A percentile compares a stretch with the other conserved stretches of the same genome.
phyloP scores from a whole-genome alignment of 2,797 vertebrate genomes.

The Aselliscus stoliczkanus region DNA sequence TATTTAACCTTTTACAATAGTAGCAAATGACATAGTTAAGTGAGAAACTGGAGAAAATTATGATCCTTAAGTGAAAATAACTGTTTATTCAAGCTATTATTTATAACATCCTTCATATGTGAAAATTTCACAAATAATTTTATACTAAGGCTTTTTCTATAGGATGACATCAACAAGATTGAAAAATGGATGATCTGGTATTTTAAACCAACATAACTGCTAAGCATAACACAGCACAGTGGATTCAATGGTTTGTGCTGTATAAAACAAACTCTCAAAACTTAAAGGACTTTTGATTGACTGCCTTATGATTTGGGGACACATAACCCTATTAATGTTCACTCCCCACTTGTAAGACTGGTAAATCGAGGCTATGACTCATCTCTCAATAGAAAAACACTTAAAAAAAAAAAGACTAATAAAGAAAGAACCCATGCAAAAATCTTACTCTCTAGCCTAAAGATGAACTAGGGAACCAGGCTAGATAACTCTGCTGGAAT shows the following conservation, averaged over 20 bases:
- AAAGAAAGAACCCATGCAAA: background rate
- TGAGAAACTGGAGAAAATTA: conserved; percentile 1
- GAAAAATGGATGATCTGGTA: background rate
- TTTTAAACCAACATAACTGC: background rate
- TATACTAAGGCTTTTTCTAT: background rate
- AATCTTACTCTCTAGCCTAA: background rate
- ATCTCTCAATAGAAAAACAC: background rate
- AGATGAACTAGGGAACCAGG: background rate
- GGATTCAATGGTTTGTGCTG: background rate
- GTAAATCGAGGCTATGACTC: background rate
- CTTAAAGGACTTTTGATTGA: background rate
- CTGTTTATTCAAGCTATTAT: background rate
- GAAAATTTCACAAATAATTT: background rate
- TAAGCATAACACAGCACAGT: background rate
- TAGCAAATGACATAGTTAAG: background rate
- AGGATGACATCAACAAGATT: background rate
- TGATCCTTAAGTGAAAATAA: background rate
- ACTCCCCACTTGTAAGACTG: background rate
- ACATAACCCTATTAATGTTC: background rate
- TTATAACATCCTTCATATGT: background rate
- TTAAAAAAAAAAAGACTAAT: background rate
- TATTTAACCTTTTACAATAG: background rate
- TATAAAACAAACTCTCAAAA: background rate
- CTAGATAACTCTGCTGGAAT: background rate
- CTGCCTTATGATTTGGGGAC: background rate